Evolutionary conservation across 2,888 invertebrate species (phyloP).

Genomic region (Cantharis lateralis): DNA sequence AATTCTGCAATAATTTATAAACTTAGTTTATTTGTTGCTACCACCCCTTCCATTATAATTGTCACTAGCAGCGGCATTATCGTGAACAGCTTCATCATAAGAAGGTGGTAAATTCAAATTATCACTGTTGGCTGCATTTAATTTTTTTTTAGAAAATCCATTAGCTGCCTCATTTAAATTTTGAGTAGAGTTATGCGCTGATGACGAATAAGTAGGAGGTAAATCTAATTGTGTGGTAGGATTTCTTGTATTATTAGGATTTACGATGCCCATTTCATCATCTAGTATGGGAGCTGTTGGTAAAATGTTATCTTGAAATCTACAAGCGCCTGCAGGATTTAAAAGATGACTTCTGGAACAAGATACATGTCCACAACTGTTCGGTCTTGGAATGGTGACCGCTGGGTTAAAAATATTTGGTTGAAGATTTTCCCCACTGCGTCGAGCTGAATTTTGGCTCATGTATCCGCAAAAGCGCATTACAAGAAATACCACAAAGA

Average conservation of each 20-base stretch:
- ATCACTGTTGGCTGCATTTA: background rate
- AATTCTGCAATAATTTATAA: background rate
- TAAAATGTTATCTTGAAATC: background rate
- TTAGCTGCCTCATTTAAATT: background rate
- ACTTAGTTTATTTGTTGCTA: background rate
- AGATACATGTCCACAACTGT: background rate
- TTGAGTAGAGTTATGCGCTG: background rate
- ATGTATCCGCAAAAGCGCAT: background rate
- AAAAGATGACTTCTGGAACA: background rate
- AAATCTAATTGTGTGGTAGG: background rate
- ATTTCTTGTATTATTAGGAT: background rate
- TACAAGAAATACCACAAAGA: background rate
- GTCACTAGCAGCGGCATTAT: background rate
- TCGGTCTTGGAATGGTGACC: background rate
- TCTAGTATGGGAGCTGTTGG: background rate
- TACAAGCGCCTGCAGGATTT: background rate
- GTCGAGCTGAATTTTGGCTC: background rate
- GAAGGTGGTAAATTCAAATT: background rate
- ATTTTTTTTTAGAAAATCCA: background rate
- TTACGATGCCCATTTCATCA: background rate
- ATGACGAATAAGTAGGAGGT: background rate
- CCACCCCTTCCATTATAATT: no score
- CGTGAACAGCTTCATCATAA: background rate
- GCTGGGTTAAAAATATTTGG: background rate
- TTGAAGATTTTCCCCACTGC: background rate